phyloP scores from a whole-genome alignment of 2,797 vertebrate genomes.

The Apogon talboti region DNA sequence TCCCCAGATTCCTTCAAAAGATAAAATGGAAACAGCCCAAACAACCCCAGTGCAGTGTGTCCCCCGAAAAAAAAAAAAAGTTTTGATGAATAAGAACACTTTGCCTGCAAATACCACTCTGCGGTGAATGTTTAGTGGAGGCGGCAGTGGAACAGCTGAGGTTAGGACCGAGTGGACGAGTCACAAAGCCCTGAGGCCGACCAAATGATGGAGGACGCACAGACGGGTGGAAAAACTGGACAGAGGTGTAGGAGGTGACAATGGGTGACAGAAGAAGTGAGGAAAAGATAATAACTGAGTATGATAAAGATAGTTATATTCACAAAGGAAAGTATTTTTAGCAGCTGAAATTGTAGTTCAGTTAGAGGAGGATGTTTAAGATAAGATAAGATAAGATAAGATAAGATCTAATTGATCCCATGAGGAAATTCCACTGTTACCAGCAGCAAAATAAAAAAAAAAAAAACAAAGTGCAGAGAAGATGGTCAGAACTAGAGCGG shows the following conservation, averaged over 20 bases:
- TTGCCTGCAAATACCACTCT: conserved; percentile 13
- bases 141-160: conserved; percentile 61
- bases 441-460: no score
- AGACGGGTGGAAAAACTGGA: neutral
- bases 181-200: conserved; percentile 40
- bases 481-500: no score
- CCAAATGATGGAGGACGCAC: conserved; percentile 39
- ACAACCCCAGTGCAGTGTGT: neutral
- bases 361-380: no score
- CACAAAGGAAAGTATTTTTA: neutral
- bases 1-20: no score
- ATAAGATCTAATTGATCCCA: no score
- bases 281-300: neutral
- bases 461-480: no score
- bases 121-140: conserved; percentile 61
- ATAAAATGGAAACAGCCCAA: no score
- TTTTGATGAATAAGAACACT: conserved; percentile 11
- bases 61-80: neutral
- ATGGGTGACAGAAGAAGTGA: conserved; percentile 5
- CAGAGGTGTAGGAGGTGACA: neutral
- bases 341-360: neutral
- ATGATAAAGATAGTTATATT: neutral
- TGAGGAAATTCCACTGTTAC: no score
- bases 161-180: conserved; percentile 56
- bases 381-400: no score